Evolutionary conservation across 1,140 invertebrate genomes (phyloP).

Genomic region (Tetramorium alpestre): DNA sequence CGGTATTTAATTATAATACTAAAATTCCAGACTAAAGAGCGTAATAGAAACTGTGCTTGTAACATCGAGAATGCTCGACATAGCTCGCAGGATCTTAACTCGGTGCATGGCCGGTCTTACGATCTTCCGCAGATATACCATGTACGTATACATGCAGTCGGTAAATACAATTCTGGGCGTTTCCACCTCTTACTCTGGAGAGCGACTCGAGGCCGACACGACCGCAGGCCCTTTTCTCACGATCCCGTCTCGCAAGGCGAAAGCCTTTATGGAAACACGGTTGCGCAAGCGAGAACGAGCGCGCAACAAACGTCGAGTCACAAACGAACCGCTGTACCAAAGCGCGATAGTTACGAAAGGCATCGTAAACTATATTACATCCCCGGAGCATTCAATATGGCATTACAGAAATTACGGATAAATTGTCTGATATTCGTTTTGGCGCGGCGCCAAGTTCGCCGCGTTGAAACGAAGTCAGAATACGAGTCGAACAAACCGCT

Average conservation of each 20-base stretch:
- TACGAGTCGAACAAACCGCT: slow-evolving; percentile 43
- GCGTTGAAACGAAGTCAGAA: slow-evolving; percentile 45
- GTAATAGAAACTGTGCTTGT: background rate
- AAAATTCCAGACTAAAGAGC: background rate
- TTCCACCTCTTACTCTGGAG: slow-evolving; percentile 54
- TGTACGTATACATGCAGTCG: slow-evolving; percentile 40
- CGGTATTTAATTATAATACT: background rate
- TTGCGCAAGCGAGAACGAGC: slow-evolving; percentile 42
- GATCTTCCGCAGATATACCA: slow-evolving; percentile 29
- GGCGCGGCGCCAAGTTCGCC: slow-evolving; percentile 44
- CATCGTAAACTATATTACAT: slow-evolving; percentile 48
- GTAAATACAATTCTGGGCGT: slow-evolving; percentile 23
- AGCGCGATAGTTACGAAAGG: slow-evolving; percentile 31
- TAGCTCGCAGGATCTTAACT: slow-evolving; percentile 26
- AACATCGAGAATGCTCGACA: background rate
- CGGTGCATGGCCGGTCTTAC: slow-evolving; percentile 20
- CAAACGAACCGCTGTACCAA: slow-evolving; percentile 2
- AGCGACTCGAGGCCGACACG: slow-evolving; percentile 17
- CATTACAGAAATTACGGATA: slow-evolving; percentile 53
- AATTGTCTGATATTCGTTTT: slow-evolving; percentile 57
- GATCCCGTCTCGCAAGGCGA: slow-evolving; percentile 45
- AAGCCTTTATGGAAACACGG: slow-evolving; percentile 41
- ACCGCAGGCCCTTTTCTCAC: slow-evolving; percentile 66
- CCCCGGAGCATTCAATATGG: slow-evolving; percentile 44
- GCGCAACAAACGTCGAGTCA: slow-evolving; percentile 5